Conservation (phyloP, 2,888 invertebrate species). For the Orthosia cruda region DNA sequence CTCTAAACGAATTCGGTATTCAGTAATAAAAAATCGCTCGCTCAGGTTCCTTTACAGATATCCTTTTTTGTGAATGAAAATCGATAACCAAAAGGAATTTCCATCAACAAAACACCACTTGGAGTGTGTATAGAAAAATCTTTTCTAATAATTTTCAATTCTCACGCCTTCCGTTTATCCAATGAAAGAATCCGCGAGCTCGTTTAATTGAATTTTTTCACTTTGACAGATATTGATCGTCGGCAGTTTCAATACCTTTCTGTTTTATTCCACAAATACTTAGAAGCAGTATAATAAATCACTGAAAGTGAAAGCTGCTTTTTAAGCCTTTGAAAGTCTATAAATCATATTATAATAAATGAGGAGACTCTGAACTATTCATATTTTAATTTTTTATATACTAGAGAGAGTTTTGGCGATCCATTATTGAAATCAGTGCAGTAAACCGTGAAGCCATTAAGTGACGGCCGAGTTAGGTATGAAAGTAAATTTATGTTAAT, state of each 20-base stretch:
- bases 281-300: slow-evolving; percentile 86
- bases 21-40: no score
- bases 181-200: slow-evolving; percentile 83
- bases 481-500: slow-evolving; percentile 6
- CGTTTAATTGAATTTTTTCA: slow-evolving; percentile 88
- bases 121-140: slow-evolving; percentile 81
- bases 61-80: no score
- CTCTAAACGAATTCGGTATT: no score
- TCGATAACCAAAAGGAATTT: no score
- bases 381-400: slow-evolving; percentile 58
- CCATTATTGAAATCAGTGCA: slow-evolving; percentile 41
- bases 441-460: slow-evolving; percentile 27
- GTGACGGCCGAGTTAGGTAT: neutral
- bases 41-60: no score
- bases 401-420: slow-evolving; percentile 28
- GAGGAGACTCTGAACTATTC: slow-evolving; percentile 76
- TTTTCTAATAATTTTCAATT: slow-evolving; percentile 87
- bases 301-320: slow-evolving; percentile 84
- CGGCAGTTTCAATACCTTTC: slow-evolving; percentile 84
- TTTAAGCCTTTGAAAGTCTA: slow-evolving; percentile 84
- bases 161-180: slow-evolving; percentile 86
- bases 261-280: slow-evolving; percentile 87
- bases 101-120: no score
- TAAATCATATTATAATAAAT: slow-evolving; percentile 86
- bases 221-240: slow-evolving; percentile 89